A percentile compares a stretch with the other conserved stretches of the same genome.
Conservation (phyloP, 2,797 vertebrate genomes). For the Hylomyscus alleni region DNA sequence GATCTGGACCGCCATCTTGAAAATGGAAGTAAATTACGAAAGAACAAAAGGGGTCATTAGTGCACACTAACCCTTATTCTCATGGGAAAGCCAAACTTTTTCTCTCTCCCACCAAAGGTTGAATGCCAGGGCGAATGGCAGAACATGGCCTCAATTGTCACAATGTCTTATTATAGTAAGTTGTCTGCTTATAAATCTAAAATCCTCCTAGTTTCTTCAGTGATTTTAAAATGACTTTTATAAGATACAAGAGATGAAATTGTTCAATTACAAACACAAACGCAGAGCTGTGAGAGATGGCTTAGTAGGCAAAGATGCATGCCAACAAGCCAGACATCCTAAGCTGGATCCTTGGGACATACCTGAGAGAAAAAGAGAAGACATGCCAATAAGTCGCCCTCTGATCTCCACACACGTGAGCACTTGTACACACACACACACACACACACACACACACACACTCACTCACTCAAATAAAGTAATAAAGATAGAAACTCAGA, state of each 20-base stretch:
- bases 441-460: background rate
- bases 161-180: background rate
- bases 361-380: background rate
- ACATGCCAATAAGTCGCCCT: background rate
- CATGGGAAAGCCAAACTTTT: background rate
- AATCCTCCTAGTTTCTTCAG: conserved; percentile 21
- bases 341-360: background rate
- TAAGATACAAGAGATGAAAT: background rate
- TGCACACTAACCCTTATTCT: background rate
- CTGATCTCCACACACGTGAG: background rate
- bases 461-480: background rate
- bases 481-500: conserved; percentile 7
- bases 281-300: background rate
- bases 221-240: background rate
- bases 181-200: background rate
- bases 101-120: background rate
- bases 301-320: background rate
- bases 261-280: background rate
- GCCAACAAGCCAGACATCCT: background rate
- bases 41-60: background rate
- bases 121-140: background rate
- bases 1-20: background rate
- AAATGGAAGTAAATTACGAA: background rate
- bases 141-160: background rate
- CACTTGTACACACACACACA: background rate